Evolutionary conservation across 2,797 vertebrate species (phyloP), one percentile per base, ranked within the genome.

Genomic region (Gymnoscopelus braueri): DNA sequence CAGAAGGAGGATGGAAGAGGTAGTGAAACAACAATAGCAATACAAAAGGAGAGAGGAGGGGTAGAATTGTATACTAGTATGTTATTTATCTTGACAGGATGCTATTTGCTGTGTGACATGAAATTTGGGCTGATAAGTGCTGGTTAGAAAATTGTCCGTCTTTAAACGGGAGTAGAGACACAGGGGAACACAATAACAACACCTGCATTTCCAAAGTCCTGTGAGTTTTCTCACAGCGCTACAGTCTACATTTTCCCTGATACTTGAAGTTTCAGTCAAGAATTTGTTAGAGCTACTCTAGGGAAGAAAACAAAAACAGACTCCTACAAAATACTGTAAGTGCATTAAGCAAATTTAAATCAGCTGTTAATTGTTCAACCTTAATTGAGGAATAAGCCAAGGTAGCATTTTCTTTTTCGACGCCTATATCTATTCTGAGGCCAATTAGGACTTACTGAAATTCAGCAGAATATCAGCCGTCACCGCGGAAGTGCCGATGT

Each of bases 1-100:
- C 39, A 44, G 60, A 73, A 62, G 49, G 59, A 56, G 73, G 68
- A 54, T 39, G 80, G 55, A 5, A 32, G 39, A 71, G 55, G 48
- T 71, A 55, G 10, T 54, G 59, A 71, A 62, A 65, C 12, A 49
- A 64, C 60, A 50, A 48, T 23, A 54, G 48, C 13, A 51, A 66
- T 3, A 60, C 62, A 53, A 62, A 48, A 53, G 23, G n/a, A 63
- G 8, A 59, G 66, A 64, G 69, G 62, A 69, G 67, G 76, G 12
- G 49, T 2, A 2, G 26, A 65, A 66, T 76, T 67, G 57, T 49
- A 65, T 8, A 35, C 47, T 51, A 32, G 60, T 63, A 29, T 84
- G 69, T 79, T 87, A 81, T 81, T 84, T 84, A 32, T 69, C 9
- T 19, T 51, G 74, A 52, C 83, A 88, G 80, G 73, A 71, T 81